Conservation (phyloP, 1,140 invertebrate species). For the Lanistes nyassanus region DNA sequence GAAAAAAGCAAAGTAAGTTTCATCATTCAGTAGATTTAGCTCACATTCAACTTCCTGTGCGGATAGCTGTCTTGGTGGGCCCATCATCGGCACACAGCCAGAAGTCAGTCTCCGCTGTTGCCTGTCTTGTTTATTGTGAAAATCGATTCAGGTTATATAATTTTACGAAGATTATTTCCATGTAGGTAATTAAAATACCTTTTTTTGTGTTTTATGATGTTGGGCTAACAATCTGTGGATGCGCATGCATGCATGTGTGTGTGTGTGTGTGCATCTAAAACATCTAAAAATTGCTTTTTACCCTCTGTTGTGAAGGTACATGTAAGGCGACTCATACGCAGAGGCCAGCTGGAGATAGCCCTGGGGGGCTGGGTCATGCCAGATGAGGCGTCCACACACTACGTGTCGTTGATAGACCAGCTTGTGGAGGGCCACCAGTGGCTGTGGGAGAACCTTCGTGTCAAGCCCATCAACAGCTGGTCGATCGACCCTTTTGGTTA, state of each 20-base stretch:
- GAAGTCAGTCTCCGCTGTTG: no score
- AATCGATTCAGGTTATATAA: not conserved
- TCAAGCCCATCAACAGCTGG: constrained; percentile 78
- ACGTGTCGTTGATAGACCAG: constrained; percentile 95
- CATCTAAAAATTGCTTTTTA: constrained; percentile 11
- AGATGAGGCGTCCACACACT: constrained; percentile 93
- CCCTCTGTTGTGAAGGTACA: constrained; percentile 26
- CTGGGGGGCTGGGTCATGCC: constrained; percentile 99
- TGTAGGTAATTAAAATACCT: no score
- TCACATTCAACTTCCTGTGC: no score
- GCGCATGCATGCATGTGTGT: not conserved
- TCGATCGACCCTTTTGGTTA: constrained; percentile 95
- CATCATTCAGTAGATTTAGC: no score
- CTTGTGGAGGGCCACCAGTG: constrained; percentile 95
- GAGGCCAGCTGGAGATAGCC: constrained; percentile 91
- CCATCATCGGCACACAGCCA: no score
- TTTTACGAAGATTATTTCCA: no score
- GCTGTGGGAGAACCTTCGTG: constrained; percentile 84
- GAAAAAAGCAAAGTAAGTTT: no score
- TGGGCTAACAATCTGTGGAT: not conserved
- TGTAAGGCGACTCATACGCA: constrained; percentile 74
- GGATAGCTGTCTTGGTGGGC: no score
- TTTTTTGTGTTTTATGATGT: no score
- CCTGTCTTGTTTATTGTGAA: not conserved
- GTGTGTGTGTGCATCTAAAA: not conserved